Evolutionary conservation across 2,888 invertebrate genomes (phyloP).

Genomic region (Caenorhabditis sp.): DNA sequence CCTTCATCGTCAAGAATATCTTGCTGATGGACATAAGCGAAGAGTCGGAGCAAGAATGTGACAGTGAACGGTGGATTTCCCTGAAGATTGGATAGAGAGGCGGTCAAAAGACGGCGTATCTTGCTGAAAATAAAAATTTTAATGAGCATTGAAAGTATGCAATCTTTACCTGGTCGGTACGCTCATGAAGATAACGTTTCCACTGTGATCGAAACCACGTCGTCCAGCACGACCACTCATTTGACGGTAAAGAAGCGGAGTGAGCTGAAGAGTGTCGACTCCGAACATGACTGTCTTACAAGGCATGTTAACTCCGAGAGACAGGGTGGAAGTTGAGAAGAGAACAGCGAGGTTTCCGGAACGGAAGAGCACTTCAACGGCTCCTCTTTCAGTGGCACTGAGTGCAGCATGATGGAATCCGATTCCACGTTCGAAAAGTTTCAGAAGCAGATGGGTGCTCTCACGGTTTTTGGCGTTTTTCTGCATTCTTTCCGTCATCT

Average conservation of each 20-base stretch:
- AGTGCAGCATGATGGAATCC: conserved; percentile 82
- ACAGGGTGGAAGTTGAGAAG: conserved; percentile 81
- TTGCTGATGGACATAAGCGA: conserved; percentile 77
- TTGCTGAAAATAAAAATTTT: conserved; percentile 74
- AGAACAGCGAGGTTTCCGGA: conserved; percentile 79
- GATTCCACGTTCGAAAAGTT: conserved; percentile 81
- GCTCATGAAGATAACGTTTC: conserved; percentile 81
- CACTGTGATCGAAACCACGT: conserved; percentile 82
- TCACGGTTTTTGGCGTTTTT: conserved; percentile 67
- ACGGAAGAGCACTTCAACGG: conserved; percentile 82
- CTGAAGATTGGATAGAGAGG: conserved; percentile 79
- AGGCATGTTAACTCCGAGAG: conserved; percentile 83
- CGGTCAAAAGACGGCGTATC: conserved; percentile 81
- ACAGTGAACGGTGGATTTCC: conserved; percentile 82
- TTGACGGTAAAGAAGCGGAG: conserved; percentile 81
- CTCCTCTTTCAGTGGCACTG: conserved; percentile 77
- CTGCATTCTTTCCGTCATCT: conserved; percentile 75
- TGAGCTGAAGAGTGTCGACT: conserved; percentile 79
- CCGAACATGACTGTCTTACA: conserved; percentile 83
- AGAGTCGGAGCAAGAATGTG: conserved; percentile 77
- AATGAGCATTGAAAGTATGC: too few relatives aligned
- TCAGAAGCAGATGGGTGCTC: conserved; percentile 72
- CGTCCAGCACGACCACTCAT: conserved; percentile 83
- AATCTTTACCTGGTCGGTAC: conserved; percentile 72
- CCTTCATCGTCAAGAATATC: conserved; percentile 61